Conservation (phyloP, 2,888 invertebrate genomes). For the Choreutis nemorana region DNA sequence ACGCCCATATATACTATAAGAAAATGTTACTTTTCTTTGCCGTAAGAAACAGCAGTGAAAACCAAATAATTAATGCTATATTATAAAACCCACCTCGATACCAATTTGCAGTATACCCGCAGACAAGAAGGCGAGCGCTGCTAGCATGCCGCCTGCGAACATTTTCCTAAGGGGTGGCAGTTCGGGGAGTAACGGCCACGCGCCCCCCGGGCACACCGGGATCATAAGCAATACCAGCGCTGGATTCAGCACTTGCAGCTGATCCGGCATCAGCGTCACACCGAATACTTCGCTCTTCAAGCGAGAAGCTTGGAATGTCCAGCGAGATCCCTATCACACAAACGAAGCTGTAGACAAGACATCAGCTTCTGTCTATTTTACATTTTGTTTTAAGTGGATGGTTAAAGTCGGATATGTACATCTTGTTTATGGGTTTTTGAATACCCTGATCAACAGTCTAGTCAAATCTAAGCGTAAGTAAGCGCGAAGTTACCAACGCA, state of each 20-base stretch:
- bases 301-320: conserved; percentile 80
- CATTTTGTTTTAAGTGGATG: too few relatives aligned
- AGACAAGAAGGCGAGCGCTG: conserved; percentile 70
- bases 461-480: too few relatives aligned
- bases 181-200: conserved; percentile 47
- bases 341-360: neutral
- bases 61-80: too few relatives aligned
- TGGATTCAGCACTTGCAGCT: conserved; percentile 83
- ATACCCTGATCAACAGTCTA: too few relatives aligned
- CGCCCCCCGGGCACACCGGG: conserved; percentile 66
- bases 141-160: conserved; percentile 76
- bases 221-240: conserved; percentile 75
- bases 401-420: too few relatives aligned
- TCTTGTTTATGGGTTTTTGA: too few relatives aligned
- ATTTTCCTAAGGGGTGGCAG: conserved; percentile 74
- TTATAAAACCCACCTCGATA: conserved; percentile 45
- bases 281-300: conserved; percentile 69
- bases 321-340: conserved; percentile 70
- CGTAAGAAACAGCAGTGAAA: too few relatives aligned
- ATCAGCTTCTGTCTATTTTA: too few relatives aligned
- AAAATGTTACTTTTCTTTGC: too few relatives aligned
- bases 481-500: too few relatives aligned
- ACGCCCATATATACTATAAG: too few relatives aligned
- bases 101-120: conserved; percentile 71
- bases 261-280: conserved; percentile 73